Percentiles rank a stretch among this genome's conserved stretches.
Evolutionary conservation across 2,113 vertebrate species (phyloP).

Genomic region (Saguinus midas): DNA sequence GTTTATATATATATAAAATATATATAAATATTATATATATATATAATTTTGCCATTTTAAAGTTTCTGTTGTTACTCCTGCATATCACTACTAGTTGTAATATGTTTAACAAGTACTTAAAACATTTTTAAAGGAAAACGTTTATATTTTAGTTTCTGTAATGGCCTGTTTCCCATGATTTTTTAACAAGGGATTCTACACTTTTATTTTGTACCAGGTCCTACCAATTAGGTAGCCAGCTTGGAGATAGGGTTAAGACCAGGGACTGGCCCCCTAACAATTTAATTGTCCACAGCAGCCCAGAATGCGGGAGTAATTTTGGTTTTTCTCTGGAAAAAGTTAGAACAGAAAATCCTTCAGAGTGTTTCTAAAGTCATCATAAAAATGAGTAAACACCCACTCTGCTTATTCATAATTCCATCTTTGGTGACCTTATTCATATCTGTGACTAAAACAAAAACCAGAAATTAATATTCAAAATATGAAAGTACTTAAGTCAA

Average conservation of each 20-base stretch:
- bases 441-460: neutral
- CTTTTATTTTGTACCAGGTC: neutral
- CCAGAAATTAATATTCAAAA: neutral
- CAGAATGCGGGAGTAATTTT: neutral
- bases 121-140: neutral
- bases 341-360: neutral
- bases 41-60: neutral
- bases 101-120: neutral
- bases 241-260: neutral
- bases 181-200: neutral
- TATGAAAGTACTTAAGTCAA: neutral
- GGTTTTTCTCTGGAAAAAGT: neutral
- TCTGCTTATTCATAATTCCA: neutral
- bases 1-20: too few species aligned
- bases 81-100: neutral
- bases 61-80: neutral
- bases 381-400: neutral
- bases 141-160: neutral
- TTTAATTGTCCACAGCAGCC: neutral
- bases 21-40: too few species aligned
- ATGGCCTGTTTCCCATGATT: neutral
- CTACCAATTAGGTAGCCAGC: neutral
- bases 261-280: neutral
- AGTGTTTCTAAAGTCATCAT: neutral
- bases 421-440: neutral